phyloP scores from a whole-genome alignment of 1,140 invertebrate genomes.

The Meteorus sp. region DNA sequence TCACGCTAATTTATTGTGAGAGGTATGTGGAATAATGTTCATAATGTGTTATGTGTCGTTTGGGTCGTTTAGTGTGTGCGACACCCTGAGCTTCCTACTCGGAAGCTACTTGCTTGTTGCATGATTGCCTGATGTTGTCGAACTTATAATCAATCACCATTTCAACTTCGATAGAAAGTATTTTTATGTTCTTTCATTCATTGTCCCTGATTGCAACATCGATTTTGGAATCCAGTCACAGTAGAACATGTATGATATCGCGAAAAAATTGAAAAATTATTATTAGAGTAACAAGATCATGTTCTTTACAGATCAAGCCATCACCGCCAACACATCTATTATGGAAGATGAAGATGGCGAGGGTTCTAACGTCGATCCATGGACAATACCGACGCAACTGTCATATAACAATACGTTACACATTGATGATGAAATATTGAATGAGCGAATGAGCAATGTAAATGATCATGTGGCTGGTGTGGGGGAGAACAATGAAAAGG shows the following conservation, averaged over 20 bases:
- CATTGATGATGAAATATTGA: conserved; percentile 27
- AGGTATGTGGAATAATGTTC: conserved; percentile 7
- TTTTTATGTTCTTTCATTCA: too few species aligned
- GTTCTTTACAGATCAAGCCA: conserved; percentile 16
- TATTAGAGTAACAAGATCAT: conserved; percentile 4
- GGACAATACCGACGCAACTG: conserved; percentile 42
- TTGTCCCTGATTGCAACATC: too few species aligned
- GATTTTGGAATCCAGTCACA: too few species aligned
- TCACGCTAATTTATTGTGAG: not conserved
- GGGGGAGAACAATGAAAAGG: conserved; percentile 38
- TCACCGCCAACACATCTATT: conserved; percentile 37
- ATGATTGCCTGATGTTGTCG: not conserved
- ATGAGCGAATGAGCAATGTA: conserved; percentile 37
- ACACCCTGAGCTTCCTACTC: not conserved
- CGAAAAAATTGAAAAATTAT: not conserved
- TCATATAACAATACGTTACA: conserved; percentile 39
- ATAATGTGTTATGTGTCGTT: not conserved
- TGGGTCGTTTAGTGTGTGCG: conserved; percentile 4
- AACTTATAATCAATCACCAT: not conserved
- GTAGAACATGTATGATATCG: too few species aligned
- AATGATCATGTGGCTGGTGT: conserved; percentile 41
- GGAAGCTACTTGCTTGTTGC: not conserved
- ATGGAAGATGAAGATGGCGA: conserved; percentile 59
- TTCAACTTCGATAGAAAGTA: not conserved
- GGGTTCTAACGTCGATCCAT: conserved; percentile 44